A percentile compares a stretch with the other conserved stretches of the same genome.
Conservation (phyloP, 2,888 invertebrate genomes). For the Chymomyza procnemis region DNA sequence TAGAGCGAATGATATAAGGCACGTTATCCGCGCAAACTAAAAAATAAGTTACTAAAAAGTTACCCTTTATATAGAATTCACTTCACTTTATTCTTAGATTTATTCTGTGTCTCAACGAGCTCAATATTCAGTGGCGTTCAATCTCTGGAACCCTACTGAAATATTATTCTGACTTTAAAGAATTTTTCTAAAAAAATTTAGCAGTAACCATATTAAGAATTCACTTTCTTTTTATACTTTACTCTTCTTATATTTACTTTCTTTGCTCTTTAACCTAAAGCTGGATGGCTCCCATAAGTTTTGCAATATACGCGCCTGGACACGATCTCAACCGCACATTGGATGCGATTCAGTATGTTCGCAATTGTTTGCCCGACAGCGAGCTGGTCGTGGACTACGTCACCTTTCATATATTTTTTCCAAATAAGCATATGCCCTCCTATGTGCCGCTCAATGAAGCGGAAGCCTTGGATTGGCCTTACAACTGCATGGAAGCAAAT, state of each 20-base stretch:
- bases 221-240: neutral
- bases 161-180: too few species aligned
- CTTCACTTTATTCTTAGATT: too few species aligned
- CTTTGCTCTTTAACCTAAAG: slow-evolving; percentile 43
- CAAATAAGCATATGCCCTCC: slow-evolving; percentile 81
- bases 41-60: too few species aligned
- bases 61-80: too few species aligned
- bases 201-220: too few species aligned
- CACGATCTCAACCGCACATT: slow-evolving; percentile 81
- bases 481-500: slow-evolving; percentile 38
- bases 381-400: slow-evolving; percentile 81
- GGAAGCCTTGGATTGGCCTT: slow-evolving; percentile 54
- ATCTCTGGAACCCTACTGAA: too few species aligned
- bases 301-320: slow-evolving; percentile 83
- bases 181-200: too few species aligned
- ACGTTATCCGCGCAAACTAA: too few species aligned
- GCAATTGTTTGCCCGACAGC: slow-evolving; percentile 80
- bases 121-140: too few species aligned
- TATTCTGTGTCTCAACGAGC: too few species aligned
- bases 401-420: slow-evolving; percentile 84
- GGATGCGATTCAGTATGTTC: slow-evolving; percentile 81
- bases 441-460: slow-evolving; percentile 60
- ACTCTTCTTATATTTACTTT: neutral
- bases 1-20: too few species aligned
- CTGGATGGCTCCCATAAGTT: slow-evolving; percentile 84